Percentiles rank a stretch among this genome's conserved stretches.
These are phyloP conservation scores for Thymelicus acteon DNA, from an alignment of 2,888 invertebrate species.

Conservation along the genomic window DNA sequence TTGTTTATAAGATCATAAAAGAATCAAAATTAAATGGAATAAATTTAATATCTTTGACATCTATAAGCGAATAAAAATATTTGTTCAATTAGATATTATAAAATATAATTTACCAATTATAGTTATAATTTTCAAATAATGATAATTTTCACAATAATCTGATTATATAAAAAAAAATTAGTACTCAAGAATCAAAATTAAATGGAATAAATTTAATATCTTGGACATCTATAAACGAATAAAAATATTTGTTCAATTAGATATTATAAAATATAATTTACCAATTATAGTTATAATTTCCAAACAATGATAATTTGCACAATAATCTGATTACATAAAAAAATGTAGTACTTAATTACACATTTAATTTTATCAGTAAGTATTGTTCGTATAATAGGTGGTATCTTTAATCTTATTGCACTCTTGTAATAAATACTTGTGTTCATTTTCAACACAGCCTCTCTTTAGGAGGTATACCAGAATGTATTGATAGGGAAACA, in stretches of 20 bases:
- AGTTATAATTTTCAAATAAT: background rate
- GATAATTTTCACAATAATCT: background rate
- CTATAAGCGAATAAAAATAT: too few relatives aligned
- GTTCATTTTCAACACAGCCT: constrained; percentile 71
- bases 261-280: background rate
- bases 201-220: too few relatives aligned
- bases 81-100: background rate
- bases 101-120: background rate
- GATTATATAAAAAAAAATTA: background rate
- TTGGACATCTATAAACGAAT: too few relatives aligned
- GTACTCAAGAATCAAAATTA: too few relatives aligned
- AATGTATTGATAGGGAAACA: constrained; percentile 78
- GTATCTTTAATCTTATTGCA: constrained; percentile 68
- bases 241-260: too few relatives aligned
- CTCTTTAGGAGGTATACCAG: constrained; percentile 72
- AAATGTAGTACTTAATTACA: background rate
- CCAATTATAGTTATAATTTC: background rate
- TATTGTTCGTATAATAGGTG: constrained; percentile 71
- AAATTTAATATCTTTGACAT: too few relatives aligned
- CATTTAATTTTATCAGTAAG: constrained; percentile 54
- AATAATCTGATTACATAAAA: background rate
- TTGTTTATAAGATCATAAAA: too few relatives aligned
- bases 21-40: background rate
- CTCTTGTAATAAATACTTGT: constrained; percentile 76
- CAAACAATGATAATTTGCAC: background rate